Percentiles rank a stretch among this genome's conserved stretches.
Evolutionary conservation across 2,888 invertebrate species (phyloP).

Genomic region (Drosophila subquinaria): DNA sequence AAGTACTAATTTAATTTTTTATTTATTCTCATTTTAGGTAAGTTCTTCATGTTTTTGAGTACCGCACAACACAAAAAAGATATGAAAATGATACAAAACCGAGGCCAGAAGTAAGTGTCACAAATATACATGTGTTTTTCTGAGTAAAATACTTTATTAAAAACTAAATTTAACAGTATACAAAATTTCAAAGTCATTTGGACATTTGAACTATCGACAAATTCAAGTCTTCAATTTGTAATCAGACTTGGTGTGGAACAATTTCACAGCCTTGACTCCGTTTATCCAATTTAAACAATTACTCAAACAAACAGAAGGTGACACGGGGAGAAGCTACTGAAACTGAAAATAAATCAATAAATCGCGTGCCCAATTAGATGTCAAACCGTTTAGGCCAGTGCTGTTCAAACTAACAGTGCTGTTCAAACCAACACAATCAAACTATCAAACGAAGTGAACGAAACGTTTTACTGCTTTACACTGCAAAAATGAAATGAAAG

Average conservation of each 20-base stretch:
- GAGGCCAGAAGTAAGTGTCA: conserved; percentile 20
- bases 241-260: neutral
- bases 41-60: conserved; percentile 22
- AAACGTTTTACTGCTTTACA: no score
- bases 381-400: no score
- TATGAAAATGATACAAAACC: neutral
- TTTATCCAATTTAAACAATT: no score
- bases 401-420: no score
- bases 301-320: no score
- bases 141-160: neutral
- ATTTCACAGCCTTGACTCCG: no score
- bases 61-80: neutral
- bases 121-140: neutral
- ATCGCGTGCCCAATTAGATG: no score
- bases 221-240: neutral
- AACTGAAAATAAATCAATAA: no score
- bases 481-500: no score
- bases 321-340: no score
- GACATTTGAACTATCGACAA: neutral
- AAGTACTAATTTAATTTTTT: conserved; percentile 10
- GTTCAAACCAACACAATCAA: no score
- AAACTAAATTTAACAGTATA: neutral
- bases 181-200: neutral
- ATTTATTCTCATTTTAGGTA: conserved; percentile 54
- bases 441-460: no score